These are phyloP conservation scores for Cotesia chilonis DNA, from an alignment of 1,140 invertebrate species.

Conservation along the genomic window DNA sequence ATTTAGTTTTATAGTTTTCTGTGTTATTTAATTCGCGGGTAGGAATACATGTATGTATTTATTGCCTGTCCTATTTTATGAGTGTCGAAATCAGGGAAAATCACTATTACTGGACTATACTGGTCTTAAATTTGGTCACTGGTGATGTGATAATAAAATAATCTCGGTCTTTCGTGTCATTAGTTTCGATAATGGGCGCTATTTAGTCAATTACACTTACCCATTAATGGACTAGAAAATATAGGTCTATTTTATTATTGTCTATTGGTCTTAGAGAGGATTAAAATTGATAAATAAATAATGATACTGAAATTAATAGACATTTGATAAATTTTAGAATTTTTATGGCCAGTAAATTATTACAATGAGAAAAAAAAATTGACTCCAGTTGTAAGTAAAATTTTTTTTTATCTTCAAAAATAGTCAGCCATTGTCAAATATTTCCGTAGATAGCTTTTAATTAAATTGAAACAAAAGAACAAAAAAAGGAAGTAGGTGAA, in stretches of 20 bases:
- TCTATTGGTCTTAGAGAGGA: not conserved
- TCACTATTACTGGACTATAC: conserved; percentile 32
- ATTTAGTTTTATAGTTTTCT: conserved; percentile 5
- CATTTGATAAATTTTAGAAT: too few species aligned
- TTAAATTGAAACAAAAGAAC: conserved; percentile 3
- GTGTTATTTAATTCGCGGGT: not conserved
- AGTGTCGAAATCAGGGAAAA: conserved; percentile 45
- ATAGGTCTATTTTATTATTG: too few species aligned
- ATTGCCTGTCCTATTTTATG: conserved; percentile 29
- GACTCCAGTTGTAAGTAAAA: too few species aligned
- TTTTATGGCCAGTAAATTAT: too few species aligned
- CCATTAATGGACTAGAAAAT: conserved; percentile 28
- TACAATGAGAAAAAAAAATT: too few species aligned
- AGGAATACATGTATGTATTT: too few species aligned
- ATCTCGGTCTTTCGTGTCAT: conserved; percentile 64
- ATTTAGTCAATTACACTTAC: conserved; percentile 60
- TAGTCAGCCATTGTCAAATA: too few species aligned
- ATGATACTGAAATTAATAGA: too few species aligned
- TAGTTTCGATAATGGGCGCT: conserved; percentile 57
- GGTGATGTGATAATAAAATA: conserved; percentile 64
- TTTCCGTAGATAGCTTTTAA: not conserved
- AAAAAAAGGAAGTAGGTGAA: not conserved
- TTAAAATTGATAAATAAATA: too few species aligned
- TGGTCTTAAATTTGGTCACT: conserved; percentile 34
- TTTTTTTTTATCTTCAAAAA: too few species aligned